phyloP scores from a whole-genome alignment of 2,888 invertebrate genomes.

The Eristalis pertinax region DNA sequence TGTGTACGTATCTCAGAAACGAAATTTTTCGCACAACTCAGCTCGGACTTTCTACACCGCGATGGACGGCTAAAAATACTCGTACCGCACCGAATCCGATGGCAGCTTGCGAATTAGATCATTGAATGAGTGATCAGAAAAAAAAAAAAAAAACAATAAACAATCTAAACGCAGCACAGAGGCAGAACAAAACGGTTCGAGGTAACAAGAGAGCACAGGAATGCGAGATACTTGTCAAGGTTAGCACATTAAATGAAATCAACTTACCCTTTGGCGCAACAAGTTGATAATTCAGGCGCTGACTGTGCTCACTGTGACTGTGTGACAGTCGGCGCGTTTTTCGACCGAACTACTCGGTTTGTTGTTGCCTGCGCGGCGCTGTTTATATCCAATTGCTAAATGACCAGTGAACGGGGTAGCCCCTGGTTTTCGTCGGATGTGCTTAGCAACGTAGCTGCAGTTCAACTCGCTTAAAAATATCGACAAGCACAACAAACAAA shows the following conservation, averaged over 20 bases:
- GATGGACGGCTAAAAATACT: constrained; percentile 15
- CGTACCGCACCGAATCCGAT: neutral
- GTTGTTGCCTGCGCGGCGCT: neutral
- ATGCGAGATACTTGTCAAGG: constrained; percentile 68
- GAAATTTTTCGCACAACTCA: neutral
- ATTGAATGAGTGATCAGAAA: constrained; percentile 9
- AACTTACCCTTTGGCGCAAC: constrained; percentile 71
- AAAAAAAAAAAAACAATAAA: neutral
- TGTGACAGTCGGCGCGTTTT: constrained; percentile 1
- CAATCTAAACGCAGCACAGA: too few species aligned
- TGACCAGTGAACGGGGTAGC: neutral
- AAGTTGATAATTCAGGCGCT: constrained; percentile 43
- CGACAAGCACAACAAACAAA: neutral
- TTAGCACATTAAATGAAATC: constrained; percentile 61
- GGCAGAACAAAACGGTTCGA: neutral
- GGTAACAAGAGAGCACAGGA: constrained; percentile 43
- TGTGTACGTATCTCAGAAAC: neutral
- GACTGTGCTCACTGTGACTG: constrained; percentile 3
- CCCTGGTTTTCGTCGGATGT: neutral
- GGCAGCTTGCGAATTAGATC: constrained; percentile 24
- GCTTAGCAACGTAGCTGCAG: neutral
- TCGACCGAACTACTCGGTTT: neutral
- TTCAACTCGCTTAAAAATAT: neutral
- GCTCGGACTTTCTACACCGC: constrained; percentile 5
- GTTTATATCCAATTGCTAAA: neutral